Conservation (phyloP, 2,113 vertebrate genomes). For the Cynopterus brachyotis region DNA sequence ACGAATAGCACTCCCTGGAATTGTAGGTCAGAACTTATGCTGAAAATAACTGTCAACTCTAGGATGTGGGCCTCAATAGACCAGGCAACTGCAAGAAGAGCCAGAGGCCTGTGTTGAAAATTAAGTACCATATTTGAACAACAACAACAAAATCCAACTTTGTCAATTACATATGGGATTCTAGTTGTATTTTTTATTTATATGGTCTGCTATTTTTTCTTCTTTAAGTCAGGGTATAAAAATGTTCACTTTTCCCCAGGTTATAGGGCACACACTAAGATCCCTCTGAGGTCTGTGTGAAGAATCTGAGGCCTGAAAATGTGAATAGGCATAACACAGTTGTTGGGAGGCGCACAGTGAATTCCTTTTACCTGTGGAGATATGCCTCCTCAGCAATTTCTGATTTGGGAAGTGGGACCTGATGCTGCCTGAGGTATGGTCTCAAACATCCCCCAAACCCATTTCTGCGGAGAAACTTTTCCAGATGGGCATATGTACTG, state of each 20-base stretch:
- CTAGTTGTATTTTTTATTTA: neutral
- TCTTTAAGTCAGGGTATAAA: slow-evolving; percentile 33
- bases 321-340: neutral
- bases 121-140: neutral
- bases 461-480: neutral
- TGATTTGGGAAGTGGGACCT: neutral
- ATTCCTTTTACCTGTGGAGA: neutral
- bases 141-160: neutral
- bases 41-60: neutral
- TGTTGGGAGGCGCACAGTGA: neutral
- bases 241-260: neutral
- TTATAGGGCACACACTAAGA: neutral
- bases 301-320: neutral
- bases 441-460: neutral
- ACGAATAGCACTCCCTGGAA: neutral
- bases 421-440: neutral
- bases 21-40: neutral
- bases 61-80: neutral
- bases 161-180: neutral
- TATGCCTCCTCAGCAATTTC: neutral
- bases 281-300: neutral
- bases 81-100: neutral
- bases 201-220: neutral
- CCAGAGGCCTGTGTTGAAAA: neutral
- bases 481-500: neutral